These are phyloP conservation scores for Sinella curviseta DNA, from an alignment of 1,140 invertebrate species.

Conservation along the genomic window DNA sequence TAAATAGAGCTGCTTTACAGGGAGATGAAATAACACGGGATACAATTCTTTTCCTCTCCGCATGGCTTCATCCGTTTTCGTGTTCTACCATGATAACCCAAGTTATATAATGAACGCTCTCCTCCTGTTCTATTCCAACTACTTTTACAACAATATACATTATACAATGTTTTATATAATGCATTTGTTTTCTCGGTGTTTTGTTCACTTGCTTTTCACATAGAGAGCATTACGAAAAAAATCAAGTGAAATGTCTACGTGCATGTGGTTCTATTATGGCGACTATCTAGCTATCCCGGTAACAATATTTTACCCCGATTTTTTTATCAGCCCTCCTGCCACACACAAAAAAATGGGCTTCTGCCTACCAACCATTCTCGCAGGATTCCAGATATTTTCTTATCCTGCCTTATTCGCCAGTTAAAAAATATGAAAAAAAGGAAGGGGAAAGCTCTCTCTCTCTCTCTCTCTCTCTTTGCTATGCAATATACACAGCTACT, in stretches of 20 bases:
- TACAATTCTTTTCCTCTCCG: neutral
- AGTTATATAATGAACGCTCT: no score
- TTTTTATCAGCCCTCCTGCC: no score
- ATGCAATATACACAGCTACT: no score
- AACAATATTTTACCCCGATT: constrained; percentile 3
- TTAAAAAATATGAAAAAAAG: neutral
- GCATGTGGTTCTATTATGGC: neutral
- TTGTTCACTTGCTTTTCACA: no score
- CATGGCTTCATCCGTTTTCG: constrained; percentile 17
- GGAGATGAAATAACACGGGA: neutral
- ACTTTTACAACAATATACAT: neutral
- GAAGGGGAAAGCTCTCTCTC: neutral
- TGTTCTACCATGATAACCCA: neutral
- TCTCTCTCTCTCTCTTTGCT: no score
- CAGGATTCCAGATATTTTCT: neutral
- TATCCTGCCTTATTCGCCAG: neutral
- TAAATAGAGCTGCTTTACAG: neutral
- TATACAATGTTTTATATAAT: neutral
- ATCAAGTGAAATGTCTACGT: neutral
- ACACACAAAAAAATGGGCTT: neutral
- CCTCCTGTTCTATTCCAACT: no score
- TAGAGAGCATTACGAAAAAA: no score
- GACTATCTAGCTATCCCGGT: neutral
- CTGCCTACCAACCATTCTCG: neutral
- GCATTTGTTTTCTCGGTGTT: neutral